Evolutionary conservation across 2,113 vertebrate species (phyloP), one percentile per base, ranked within the genome.

Genomic region (Mionectes macconnelli): DNA sequence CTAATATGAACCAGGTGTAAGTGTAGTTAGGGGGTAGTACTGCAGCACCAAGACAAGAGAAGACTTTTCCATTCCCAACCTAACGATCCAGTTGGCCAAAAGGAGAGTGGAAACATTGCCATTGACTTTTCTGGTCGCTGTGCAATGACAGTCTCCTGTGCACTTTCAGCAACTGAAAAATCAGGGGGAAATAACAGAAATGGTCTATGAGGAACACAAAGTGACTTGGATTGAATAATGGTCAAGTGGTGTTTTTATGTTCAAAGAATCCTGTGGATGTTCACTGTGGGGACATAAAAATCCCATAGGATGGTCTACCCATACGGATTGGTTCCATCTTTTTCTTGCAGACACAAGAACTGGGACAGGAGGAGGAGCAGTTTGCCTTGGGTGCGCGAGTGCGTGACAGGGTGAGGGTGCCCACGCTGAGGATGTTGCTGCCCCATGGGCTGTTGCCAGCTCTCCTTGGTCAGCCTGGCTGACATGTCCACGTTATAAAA

Each of bases 161-260:
- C 39, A 47, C 22, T 60, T 76, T 59, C 4, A 7, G 39, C 30
- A 45, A 3, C 42, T 35, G 23, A 67, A n/a, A 76, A 87, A 75
- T n/a, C 14, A 37, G 50, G 11, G 28, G 8, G 55, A 50, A 93
- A 52, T 35, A 8, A 40, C 7, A 52, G 30, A 76, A 88, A 49
- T 3, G 3, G 19, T 59, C 27, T 17, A 2, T 22, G 33, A 68
- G 75, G 60, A 82, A 15, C 52, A 87, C 53, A 74, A 80, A 59
- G 8, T 8, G 33, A 2, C 18, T 89, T 80, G 55, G 78, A 33
- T 2, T 76, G n/a, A 79, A 42, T 55, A 40, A 37, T 37, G 35
- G 9, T 55, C 0, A 1, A 67, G 47, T 28, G n/a, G 22, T 0
- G 0, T 3, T 88, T 84, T 64, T 19, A 24, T 5, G 13, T 39